Conservation (phyloP, 2,888 invertebrate species). For the Stenichneumon culpator region DNA sequence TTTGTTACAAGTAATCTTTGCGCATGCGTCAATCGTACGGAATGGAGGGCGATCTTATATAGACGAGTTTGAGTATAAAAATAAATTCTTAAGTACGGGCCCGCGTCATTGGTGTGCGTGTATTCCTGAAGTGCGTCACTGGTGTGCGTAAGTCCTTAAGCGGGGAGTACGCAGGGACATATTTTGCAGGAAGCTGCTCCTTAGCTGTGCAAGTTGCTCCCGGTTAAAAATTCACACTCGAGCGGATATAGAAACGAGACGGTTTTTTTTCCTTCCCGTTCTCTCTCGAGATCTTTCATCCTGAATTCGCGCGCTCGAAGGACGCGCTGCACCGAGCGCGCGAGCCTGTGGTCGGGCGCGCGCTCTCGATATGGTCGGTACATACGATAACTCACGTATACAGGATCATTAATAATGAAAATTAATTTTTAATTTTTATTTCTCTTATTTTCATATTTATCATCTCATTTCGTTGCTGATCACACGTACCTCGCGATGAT, state of each 20-base stretch:
- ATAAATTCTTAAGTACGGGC: background rate
- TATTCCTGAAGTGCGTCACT: constrained; percentile 11
- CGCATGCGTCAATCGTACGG: constrained; percentile 48
- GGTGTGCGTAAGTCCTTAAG: background rate
- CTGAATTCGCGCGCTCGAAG: constrained; percentile 55
- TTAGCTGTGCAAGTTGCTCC: constrained; percentile 27
- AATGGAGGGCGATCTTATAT: constrained; percentile 12
- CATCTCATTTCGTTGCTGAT: background rate
- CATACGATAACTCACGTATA: constrained; percentile 27
- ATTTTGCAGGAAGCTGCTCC: constrained; percentile 27
- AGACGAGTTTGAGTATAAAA: constrained; percentile 4
- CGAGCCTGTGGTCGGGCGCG: constrained; percentile 56
- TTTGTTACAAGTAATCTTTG: constrained; percentile 1
- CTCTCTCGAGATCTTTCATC: constrained; percentile 14
- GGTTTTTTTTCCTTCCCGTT: constrained; percentile 23
- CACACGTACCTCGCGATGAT: background rate
- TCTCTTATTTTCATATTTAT: background rate
- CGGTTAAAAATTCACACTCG: constrained; percentile 46
- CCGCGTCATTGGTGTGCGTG: background rate
- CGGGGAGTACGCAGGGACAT: constrained; percentile 18
- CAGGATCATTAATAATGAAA: constrained; percentile 29
- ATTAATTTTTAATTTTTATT: background rate
- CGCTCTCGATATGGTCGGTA: constrained; percentile 52
- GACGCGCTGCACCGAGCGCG: constrained; percentile 57
- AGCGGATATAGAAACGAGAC: constrained; percentile 14